Evolutionary conservation across 2,888 invertebrate genomes (phyloP).

Genomic region (Entomobrya proxima): DNA sequence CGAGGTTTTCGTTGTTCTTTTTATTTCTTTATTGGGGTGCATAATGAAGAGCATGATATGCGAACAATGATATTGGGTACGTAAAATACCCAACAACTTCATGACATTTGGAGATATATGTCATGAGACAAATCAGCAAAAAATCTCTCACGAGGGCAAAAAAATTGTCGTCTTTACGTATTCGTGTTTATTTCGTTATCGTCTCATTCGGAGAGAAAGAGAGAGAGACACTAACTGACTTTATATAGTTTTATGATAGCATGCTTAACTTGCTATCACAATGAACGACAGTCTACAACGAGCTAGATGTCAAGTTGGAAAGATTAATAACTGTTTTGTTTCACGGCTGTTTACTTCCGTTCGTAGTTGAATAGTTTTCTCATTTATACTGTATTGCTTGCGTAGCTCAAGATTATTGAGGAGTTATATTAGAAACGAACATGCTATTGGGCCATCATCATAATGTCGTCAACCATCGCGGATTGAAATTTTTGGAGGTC

Average conservation of each 20-base stretch:
- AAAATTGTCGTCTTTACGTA: background rate
- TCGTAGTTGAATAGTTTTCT: constrained; percentile 52
- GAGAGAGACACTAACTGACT: constrained; percentile 51
- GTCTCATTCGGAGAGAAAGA: background rate
- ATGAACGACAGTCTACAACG: constrained; percentile 68
- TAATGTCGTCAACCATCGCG: constrained; percentile 37
- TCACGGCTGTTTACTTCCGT: constrained; percentile 70
- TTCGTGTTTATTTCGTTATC: constrained; percentile 4
- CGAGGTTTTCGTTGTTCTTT: constrained; percentile 38
- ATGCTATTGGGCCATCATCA: constrained; percentile 43
- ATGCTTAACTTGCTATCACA: constrained; percentile 55
- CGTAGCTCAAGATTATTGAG: constrained; percentile 28
- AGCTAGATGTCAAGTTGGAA: constrained; percentile 70
- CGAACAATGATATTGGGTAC: background rate
- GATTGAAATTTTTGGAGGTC: constrained; percentile 33
- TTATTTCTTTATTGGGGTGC: constrained; percentile 16
- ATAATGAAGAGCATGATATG: background rate
- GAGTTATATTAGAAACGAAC: constrained; percentile 19
- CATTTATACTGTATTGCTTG: constrained; percentile 40
- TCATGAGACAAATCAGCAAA: constrained; percentile 57
- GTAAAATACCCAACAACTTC: constrained; percentile 44
- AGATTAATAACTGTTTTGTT: constrained; percentile 75
- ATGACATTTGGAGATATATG: constrained; percentile 47
- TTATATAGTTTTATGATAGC: constrained; percentile 59
- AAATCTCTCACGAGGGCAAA: constrained; percentile 35